Evolutionary conservation across 2,888 invertebrate species (phyloP).

Genomic region (Lochmaea capreae): DNA sequence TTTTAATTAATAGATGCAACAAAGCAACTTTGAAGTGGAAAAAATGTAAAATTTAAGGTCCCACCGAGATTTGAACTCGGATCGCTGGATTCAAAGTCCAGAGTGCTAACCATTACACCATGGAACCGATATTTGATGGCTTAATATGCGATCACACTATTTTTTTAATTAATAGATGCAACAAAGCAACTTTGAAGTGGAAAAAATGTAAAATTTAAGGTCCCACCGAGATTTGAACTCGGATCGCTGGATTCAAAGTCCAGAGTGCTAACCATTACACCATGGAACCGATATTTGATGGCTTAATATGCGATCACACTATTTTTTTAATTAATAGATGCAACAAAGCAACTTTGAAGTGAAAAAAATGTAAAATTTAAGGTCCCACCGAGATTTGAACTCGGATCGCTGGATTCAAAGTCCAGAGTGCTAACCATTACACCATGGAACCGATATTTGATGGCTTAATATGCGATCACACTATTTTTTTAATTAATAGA

Average conservation of each 20-base stretch:
- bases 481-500: too few species aligned
- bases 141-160: too few species aligned
- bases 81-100: conserved; percentile 86
- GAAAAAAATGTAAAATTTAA: too few species aligned
- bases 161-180: too few species aligned
- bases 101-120: conserved; percentile 80
- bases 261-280: conserved; percentile 82
- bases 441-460: conserved; percentile 54
- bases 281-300: conserved; percentile 52
- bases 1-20: too few species aligned
- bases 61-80: conserved; percentile 86
- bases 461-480: too few species aligned
- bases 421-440: conserved; percentile 85
- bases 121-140: conserved; percentile 49
- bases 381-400: conserved; percentile 85
- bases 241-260: conserved; percentile 86
- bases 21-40: too few species aligned
- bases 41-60: conserved; percentile 63
- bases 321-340: too few species aligned
- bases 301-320: too few species aligned
- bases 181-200: too few species aligned
- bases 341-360: too few species aligned
- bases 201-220: conserved; percentile 58
- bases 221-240: conserved; percentile 85
- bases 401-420: conserved; percentile 86